Percentiles rank a stretch among this genome's conserved stretches.
Conservation (phyloP, 2,888 invertebrate genomes). For the Uropetala carovei region DNA sequence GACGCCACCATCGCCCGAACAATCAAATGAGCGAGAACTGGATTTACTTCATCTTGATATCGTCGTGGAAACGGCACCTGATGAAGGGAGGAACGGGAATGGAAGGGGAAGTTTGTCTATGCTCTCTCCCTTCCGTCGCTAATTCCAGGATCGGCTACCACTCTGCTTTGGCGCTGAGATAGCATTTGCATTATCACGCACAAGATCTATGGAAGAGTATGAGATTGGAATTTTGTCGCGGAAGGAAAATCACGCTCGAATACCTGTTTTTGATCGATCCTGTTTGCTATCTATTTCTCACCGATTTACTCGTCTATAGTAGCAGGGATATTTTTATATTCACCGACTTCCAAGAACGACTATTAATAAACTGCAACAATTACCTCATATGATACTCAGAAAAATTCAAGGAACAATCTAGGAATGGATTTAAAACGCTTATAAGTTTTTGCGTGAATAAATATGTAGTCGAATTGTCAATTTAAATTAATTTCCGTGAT, state of each 20-base stretch:
- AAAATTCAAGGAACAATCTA: too few relatives aligned
- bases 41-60: conserved; percentile 14
- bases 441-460: too few relatives aligned
- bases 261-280: too few relatives aligned
- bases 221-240: background rate
- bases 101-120: background rate
- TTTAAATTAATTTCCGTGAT: too few relatives aligned
- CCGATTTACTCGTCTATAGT: too few relatives aligned
- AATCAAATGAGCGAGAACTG: background rate
- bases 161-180: background rate
- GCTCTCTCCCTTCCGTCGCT: background rate
- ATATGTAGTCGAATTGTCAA: too few relatives aligned
- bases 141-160: background rate
- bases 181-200: background rate
- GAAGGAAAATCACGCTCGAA: background rate
- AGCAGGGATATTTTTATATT: too few relatives aligned
- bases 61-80: background rate
- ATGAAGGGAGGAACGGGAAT: background rate
- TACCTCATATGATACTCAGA: too few relatives aligned
- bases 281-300: too few relatives aligned
- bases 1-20: conserved; percentile 2
- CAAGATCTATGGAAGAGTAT: background rate
- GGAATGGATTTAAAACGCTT: too few relatives aligned
- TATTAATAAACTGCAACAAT: too few relatives aligned
- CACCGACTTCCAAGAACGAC: too few relatives aligned